Conservation (phyloP, 2,888 invertebrate species). For the Drosophila austrosaltans region DNA sequence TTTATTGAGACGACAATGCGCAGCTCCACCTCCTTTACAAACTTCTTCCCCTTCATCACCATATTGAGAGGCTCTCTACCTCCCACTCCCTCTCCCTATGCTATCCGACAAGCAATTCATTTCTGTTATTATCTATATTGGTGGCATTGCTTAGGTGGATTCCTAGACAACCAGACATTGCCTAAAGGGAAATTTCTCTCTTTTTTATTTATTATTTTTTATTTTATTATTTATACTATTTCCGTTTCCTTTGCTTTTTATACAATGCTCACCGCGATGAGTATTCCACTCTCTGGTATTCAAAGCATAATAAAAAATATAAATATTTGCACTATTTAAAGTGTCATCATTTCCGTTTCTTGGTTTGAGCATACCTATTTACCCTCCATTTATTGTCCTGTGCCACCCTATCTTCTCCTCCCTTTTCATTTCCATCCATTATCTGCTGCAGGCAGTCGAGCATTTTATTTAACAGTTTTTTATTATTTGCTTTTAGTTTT, state of each 20-base stretch:
- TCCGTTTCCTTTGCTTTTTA: neutral
- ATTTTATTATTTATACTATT: neutral
- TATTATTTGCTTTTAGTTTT: conserved; percentile 11
- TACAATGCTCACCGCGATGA: neutral
- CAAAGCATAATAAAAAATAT: neutral
- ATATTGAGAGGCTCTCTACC: neutral
- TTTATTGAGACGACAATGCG: conserved; percentile 44
- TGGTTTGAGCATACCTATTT: neutral
- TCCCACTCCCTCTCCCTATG: no score
- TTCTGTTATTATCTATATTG: conserved; percentile 71
- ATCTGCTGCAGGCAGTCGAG: neutral
- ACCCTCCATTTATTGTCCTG: neutral
- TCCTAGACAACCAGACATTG: conserved; percentile 11
- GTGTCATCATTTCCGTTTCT: conserved; percentile 4
- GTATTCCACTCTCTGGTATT: neutral
- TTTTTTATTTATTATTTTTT: neutral
- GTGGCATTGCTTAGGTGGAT: conserved; percentile 29
- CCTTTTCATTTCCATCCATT: neutral
- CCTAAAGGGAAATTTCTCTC: neutral
- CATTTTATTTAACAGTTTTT: conserved; percentile 2
- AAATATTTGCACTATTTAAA: conserved; percentile 5
- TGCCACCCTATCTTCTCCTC: neutral
- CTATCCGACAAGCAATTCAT: conserved; percentile 60
- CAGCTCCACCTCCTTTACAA: conserved; percentile 1
- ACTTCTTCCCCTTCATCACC: neutral